Percentiles rank a stretch among this genome's conserved stretches.
These are phyloP conservation scores for Halichondria panicea DNA, from an alignment of 37 sponge, comb jelly and placozoan genomes.

Conservation along the genomic window DNA sequence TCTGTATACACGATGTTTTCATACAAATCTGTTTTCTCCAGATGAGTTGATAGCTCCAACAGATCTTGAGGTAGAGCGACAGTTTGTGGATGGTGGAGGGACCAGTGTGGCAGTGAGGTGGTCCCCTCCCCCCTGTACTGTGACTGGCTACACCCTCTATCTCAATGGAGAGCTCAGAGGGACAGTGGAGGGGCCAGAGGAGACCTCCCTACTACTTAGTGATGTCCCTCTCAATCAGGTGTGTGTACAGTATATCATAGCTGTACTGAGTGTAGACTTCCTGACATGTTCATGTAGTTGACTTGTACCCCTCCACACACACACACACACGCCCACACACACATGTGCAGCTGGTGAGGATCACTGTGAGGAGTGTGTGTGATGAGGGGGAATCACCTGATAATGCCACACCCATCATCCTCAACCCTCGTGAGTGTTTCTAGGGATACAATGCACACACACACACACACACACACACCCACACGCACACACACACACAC, in stretches of 20 bases:
- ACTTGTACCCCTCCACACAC: no score
- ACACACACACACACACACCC: no score
- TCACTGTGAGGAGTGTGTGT: slow-evolving; percentile 32
- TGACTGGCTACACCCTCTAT: slow-evolving; percentile 41
- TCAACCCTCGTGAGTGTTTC: slow-evolving; percentile 54
- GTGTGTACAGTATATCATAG: not conserved
- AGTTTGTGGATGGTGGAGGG: slow-evolving; percentile 34
- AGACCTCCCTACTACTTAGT: slow-evolving; percentile 12
- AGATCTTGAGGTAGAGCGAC: slow-evolving; percentile 26
- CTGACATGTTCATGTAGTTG: not conserved
- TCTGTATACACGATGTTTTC: no score
- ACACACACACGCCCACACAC: no score
- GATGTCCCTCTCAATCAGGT: slow-evolving; percentile 53
- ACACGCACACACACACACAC: no score
- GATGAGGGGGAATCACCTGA: slow-evolving; percentile 46
- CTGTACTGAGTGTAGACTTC: not conserved
- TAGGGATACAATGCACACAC: not conserved
- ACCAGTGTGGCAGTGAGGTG: slow-evolving; percentile 47
- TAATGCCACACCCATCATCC: slow-evolving; percentile 18
- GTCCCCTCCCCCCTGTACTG: slow-evolving; percentile 15
- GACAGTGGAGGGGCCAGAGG: slow-evolving; percentile 15
- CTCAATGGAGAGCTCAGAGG: slow-evolving; percentile 25
- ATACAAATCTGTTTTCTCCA: no score
- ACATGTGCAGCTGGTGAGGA: slow-evolving; percentile 45
- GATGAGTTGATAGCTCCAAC: slow-evolving; percentile 46